These are phyloP conservation scores for Hylyphantes graminicola DNA, from an alignment of 1,140 invertebrate species.

Conservation along the genomic window DNA sequence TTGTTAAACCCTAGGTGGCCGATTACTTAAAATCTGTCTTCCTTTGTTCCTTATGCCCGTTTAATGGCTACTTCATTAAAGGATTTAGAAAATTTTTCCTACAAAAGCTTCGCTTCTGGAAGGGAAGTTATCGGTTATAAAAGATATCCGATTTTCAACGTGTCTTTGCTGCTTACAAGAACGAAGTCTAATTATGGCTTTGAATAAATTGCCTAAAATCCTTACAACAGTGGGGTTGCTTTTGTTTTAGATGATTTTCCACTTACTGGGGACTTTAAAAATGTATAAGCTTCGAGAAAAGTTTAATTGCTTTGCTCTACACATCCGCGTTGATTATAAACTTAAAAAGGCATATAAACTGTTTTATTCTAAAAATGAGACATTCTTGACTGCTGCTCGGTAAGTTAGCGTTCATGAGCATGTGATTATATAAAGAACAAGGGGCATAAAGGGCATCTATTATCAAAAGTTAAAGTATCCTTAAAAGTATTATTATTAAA, in stretches of 20 bases:
- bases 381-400: no score
- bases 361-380: not conserved
- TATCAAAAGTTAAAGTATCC: no score
- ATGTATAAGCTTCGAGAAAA: conserved; percentile 33
- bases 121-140: conserved; percentile 28
- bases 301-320: not conserved
- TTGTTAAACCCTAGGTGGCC: conserved; percentile 45
- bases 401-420: no score
- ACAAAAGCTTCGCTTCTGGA: not conserved
- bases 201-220: conserved; percentile 45
- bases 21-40: conserved; percentile 50
- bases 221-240: conserved; percentile 26
- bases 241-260: conserved; percentile 46
- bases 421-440: no score
- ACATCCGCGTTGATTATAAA: no score
- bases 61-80: conserved; percentile 48
- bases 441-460: no score
- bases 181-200: conserved; percentile 24
- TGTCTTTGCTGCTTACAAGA: conserved; percentile 28
- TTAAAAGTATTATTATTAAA: no score
- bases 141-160: conserved; percentile 33
- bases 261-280: conserved; percentile 46
- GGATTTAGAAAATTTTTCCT: conserved; percentile 45
- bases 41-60: conserved; percentile 20
- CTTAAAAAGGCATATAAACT: not conserved